These are phyloP conservation scores for Malurus cyaneus DNA, from an alignment of 2,113 vertebrate genomes.

Conservation along the genomic window DNA sequence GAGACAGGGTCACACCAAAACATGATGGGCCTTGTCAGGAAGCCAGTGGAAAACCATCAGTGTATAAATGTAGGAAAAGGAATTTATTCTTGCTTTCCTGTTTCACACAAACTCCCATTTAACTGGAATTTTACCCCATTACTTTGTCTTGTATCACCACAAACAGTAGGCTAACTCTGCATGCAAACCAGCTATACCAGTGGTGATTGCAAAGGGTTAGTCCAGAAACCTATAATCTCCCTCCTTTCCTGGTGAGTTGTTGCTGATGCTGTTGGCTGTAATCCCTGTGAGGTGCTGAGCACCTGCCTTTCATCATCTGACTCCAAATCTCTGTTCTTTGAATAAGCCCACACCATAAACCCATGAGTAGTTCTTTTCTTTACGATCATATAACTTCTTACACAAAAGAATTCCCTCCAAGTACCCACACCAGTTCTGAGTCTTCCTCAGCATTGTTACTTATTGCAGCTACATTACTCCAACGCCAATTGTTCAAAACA, in stretches of 20 bases:
- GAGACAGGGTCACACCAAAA: neutral
- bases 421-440: neutral
- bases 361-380: neutral
- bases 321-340: neutral
- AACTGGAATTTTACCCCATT: neutral
- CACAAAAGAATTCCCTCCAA: neutral
- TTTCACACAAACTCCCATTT: neutral
- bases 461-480: neutral
- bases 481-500: neutral
- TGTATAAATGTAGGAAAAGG: neutral
- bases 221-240: constrained; percentile 32
- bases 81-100: neutral
- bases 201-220: constrained; percentile 17
- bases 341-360: neutral
- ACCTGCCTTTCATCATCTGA: neutral
- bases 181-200: constrained; percentile 20
- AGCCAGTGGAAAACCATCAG: neutral
- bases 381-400: neutral
- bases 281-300: neutral
- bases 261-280: neutral
- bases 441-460: neutral
- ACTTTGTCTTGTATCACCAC: neutral
- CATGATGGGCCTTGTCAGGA: neutral
- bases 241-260: neutral
- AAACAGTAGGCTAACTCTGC: neutral